phyloP scores from a whole-genome alignment of 2,888 invertebrate genomes.

The Nasonia oneida region DNA sequence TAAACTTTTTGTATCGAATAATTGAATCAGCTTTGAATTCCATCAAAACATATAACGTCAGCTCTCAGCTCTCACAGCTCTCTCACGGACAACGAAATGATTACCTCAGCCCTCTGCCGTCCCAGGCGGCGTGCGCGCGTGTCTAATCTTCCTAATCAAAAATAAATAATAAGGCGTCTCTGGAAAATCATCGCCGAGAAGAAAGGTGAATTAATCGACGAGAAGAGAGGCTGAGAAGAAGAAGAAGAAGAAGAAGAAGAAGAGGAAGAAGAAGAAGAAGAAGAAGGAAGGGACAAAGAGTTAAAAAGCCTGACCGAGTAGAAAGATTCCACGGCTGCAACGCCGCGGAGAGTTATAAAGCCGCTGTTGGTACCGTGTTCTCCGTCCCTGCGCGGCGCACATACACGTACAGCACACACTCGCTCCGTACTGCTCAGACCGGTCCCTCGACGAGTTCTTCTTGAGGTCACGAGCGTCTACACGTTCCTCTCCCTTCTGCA shows the following conservation, averaged over 20 bases:
- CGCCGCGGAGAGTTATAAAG: conserved; percentile 35
- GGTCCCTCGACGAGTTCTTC: conserved; percentile 64
- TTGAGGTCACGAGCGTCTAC: conserved; percentile 65
- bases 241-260: neutral
- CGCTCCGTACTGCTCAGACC: conserved; percentile 56
- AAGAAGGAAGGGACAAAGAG: conserved; percentile 26
- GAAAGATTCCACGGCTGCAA: neutral
- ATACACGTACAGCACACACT: conserved; percentile 33
- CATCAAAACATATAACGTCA: neutral
- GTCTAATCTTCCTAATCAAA: conserved; percentile 45
- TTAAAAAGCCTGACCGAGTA: conserved; percentile 42
- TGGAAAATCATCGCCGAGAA: neutral
- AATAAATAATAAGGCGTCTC: conserved; percentile 26
- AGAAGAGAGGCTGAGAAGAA: neutral
- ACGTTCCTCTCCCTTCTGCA: conserved; percentile 38
- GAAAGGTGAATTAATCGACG: conserved; percentile 23
- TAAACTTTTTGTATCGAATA: no score
- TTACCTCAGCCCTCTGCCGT: neutral
- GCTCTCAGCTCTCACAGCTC: neutral
- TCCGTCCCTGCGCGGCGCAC: conserved; percentile 35
- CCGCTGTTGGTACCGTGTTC: conserved; percentile 48
- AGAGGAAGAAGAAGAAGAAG: neutral
- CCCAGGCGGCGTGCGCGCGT: neutral
- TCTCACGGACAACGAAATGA: conserved; percentile 17
- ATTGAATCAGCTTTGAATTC: no score